Evolutionary conservation across 2,888 invertebrate genomes (phyloP).

Genomic region (Charanyca ferruginea): DNA sequence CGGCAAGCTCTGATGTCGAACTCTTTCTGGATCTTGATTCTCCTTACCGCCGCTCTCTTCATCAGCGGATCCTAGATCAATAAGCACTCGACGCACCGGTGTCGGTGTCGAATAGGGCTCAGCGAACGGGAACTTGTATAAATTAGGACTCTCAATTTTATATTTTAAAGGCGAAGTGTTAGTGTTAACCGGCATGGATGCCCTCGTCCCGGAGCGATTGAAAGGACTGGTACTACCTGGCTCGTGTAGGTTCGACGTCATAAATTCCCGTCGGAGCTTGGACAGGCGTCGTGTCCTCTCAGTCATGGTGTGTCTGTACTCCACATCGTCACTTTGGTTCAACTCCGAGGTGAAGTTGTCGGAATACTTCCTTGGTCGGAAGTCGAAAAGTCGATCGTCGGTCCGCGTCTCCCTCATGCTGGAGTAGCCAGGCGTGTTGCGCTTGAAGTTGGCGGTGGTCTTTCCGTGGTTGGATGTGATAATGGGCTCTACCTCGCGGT

Average conservation of each 20-base stretch:
- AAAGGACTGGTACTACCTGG: slow-evolving; percentile 80
- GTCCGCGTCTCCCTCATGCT: slow-evolving; percentile 87
- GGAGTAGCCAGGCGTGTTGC: slow-evolving; percentile 85
- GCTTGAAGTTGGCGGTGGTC: slow-evolving; percentile 86
- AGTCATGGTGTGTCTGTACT: slow-evolving; percentile 85
- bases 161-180: slow-evolving; percentile 81
- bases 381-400: slow-evolving; percentile 82
- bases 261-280: slow-evolving; percentile 85
- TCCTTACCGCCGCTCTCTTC: slow-evolving; percentile 78
- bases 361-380: slow-evolving; percentile 86
- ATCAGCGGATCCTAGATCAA: slow-evolving; percentile 79
- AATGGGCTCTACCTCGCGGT: slow-evolving; percentile 82
- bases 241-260: slow-evolving; percentile 86
- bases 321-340: slow-evolving; percentile 86
- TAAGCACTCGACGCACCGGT: slow-evolving; percentile 80
- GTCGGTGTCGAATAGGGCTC: slow-evolving; percentile 88
- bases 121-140: slow-evolving; percentile 89
- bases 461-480: slow-evolving; percentile 87
- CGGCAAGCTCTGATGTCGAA: slow-evolving; percentile 79
- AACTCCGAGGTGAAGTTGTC: slow-evolving; percentile 87
- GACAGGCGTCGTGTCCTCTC: slow-evolving; percentile 86
- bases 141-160: slow-evolving; percentile 87
- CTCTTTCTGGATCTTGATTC: slow-evolving; percentile 78
- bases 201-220: slow-evolving; percentile 80
- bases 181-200: slow-evolving; percentile 83